phyloP scores from a whole-genome alignment of 2,888 invertebrate genomes.

The Invenusta paracnida region DNA sequence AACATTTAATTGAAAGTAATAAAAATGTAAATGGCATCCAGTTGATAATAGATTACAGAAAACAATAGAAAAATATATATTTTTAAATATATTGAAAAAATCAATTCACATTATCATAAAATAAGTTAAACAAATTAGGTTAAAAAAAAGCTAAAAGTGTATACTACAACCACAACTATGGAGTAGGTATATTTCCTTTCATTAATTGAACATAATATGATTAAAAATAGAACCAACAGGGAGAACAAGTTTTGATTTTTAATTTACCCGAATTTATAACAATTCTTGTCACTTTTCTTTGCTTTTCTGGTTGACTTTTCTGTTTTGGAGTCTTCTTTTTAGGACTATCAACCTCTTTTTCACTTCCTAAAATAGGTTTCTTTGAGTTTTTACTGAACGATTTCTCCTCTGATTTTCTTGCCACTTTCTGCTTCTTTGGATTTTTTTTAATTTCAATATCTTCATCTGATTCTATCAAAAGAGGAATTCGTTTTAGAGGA shows the following conservation, averaged over 20 bases:
- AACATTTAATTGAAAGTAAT: no score
- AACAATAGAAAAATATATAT: no score
- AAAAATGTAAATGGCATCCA: no score
- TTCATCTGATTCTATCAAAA: neutral
- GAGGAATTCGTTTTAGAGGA: no score
- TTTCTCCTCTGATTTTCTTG: neutral
- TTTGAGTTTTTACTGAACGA: neutral
- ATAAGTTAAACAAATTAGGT: neutral
- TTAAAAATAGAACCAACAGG: neutral
- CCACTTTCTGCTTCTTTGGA: neutral
- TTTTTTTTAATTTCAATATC: neutral
- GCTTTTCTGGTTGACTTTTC: neutral
- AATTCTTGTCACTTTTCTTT: neutral
- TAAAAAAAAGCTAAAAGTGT: no score
- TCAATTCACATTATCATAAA: no score
- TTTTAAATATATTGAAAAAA: no score
- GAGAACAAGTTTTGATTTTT: no score
- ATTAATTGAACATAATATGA: neutral
- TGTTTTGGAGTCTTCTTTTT: neutral
- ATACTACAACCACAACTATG: no score
- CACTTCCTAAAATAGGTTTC: neutral
- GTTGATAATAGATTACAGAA: no score
- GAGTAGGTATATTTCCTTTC: no score
- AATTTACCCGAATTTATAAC: constrained; percentile 33
- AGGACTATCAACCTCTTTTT: neutral